Evolutionary conservation across 2,888 invertebrate genomes (phyloP).

Genomic region (Xanthostigma xanthostigma): DNA sequence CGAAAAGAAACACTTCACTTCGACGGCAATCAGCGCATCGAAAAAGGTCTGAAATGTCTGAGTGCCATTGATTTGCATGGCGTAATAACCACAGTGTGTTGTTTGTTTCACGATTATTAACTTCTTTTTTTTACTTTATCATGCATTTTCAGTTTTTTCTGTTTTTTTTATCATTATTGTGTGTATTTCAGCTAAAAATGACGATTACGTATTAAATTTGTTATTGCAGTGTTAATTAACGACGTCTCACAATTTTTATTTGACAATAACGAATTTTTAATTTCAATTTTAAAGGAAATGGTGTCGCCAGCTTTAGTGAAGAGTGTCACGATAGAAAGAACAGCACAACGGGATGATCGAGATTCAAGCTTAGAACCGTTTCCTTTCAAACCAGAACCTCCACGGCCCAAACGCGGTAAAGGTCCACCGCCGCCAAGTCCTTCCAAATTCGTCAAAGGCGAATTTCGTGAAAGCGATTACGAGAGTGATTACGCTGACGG

Average conservation of each 20-base stretch:
- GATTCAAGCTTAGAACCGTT: constrained; percentile 29
- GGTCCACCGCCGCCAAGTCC: constrained; percentile 41
- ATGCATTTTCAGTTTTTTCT: too few species aligned
- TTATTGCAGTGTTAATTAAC: too few species aligned
- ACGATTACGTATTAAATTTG: too few species aligned
- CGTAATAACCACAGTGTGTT: too few species aligned
- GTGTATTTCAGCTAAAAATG: too few species aligned
- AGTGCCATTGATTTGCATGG: too few species aligned
- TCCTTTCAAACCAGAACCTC: constrained; percentile 29
- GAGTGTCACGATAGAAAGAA: constrained; percentile 28
- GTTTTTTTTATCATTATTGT: too few species aligned
- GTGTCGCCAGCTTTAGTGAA: constrained; percentile 34
- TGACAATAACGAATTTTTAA: neutral
- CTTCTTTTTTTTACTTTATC: too few species aligned
- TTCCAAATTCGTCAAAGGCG: constrained; percentile 47
- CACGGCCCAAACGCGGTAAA: constrained; percentile 23
- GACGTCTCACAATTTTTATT: too few species aligned
- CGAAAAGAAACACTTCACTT: constrained; percentile 21
- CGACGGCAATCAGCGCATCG: constrained; percentile 18
- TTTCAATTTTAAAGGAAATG: constrained; percentile 32
- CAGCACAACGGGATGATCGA: constrained; percentile 22
- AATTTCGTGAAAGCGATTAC: constrained; percentile 53
- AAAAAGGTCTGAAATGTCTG: constrained; percentile 25
- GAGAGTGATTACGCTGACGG: constrained; percentile 52
- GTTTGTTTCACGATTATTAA: too few species aligned